Percentiles rank a stretch among this genome's conserved stretches.
Conservation (phyloP, 2,888 invertebrate species). For the Dryocosmus kuriphilus region DNA sequence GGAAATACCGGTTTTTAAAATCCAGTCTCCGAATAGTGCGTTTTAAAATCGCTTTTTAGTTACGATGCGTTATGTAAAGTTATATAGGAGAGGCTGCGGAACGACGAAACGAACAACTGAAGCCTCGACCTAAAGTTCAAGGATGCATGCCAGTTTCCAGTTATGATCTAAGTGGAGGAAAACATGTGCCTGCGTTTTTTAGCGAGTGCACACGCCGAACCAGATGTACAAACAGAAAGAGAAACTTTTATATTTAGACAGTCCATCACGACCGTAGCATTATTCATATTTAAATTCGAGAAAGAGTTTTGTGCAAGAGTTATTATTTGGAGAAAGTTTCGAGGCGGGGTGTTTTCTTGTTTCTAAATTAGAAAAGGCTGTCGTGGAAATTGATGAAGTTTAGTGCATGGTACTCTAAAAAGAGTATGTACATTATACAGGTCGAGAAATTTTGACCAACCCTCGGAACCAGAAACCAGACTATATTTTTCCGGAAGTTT, state of each 20-base stretch:
- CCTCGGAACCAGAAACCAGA: too few species aligned
- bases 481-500: too few species aligned
- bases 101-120: constrained; percentile 28
- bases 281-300: constrained; percentile 4
- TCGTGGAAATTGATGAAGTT: not conserved
- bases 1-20: not conserved
- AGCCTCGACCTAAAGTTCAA: constrained; percentile 40
- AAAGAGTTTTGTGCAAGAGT: not conserved
- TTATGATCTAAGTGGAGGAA: constrained; percentile 40
- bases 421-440: too few species aligned
- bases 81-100: not conserved
- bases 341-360: not conserved
- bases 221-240: constrained; percentile 36
- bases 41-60: constrained; percentile 15
- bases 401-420: not conserved
- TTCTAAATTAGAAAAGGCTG: not conserved
- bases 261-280: not conserved
- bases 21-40: not conserved
- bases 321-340: constrained; percentile 6
- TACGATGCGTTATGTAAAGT: constrained; percentile 11
- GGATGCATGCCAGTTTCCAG: constrained; percentile 35
- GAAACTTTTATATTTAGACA: constrained; percentile 39
- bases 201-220: constrained; percentile 33
- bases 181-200: constrained; percentile 24
- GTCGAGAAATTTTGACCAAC: too few species aligned